Conservation (phyloP, 2,113 vertebrate species). For the Prietella phreatophila region DNA sequence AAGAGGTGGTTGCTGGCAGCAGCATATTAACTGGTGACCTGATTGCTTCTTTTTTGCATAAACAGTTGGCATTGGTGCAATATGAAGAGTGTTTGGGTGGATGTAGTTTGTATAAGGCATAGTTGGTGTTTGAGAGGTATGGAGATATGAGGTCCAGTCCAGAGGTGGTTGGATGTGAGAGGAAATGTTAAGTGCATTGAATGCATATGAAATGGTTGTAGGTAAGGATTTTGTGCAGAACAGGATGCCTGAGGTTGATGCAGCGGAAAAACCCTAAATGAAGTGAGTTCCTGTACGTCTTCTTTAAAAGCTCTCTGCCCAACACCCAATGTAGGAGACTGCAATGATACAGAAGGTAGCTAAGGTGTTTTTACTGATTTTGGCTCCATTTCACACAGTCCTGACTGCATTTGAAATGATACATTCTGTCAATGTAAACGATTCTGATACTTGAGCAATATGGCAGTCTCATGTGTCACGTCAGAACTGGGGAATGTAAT, state of each 20-base stretch:
- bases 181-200: neutral
- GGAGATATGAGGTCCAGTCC: neutral
- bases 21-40: neutral
- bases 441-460: neutral
- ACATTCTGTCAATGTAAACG: no score
- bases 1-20: neutral
- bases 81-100: neutral
- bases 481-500: neutral
- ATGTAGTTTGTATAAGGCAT: neutral
- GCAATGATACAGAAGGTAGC: neutral
- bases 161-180: neutral
- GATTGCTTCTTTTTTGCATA: neutral
- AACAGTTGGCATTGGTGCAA: neutral
- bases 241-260: no score
- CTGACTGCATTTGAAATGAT: neutral
- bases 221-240: neutral
- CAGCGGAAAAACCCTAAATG: no score
- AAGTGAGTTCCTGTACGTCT: neutral
- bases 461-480: neutral
- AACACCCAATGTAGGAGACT: neutral
- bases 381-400: neutral
- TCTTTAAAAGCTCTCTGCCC: neutral
- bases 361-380: neutral
- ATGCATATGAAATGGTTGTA: neutral
- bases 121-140: neutral